Percentiles rank a stretch among this genome's conserved stretches.
phyloP scores from a whole-genome alignment of 2,797 vertebrate species.

The Fistularia tabacaria region DNA sequence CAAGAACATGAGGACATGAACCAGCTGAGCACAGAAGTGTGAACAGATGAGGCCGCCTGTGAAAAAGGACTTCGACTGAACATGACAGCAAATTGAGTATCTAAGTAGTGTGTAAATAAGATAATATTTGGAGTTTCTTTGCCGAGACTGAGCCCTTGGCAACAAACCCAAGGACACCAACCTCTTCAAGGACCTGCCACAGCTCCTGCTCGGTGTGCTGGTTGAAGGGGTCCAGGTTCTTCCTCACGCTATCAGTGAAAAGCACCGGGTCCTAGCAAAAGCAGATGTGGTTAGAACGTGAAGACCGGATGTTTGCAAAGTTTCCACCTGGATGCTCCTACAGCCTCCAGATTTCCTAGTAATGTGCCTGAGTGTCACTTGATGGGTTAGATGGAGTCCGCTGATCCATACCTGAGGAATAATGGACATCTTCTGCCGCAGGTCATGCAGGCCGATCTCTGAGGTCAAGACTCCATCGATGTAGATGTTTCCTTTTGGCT shows the following conservation, averaged over 20 bases:
- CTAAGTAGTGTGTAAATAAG: too few species aligned
- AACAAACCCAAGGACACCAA: constrained; percentile 60
- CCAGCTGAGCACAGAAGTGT: too few species aligned
- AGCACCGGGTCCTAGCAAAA: constrained; percentile 83
- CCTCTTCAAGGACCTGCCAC: constrained; percentile 87
- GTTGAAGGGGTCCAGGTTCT: constrained; percentile 88
- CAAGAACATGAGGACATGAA: constrained; percentile 3
- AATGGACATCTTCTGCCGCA: constrained; percentile 88
- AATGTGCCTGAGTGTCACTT: too few species aligned
- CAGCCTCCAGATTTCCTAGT: too few species aligned
- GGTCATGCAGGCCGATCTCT: constrained; percentile 84
- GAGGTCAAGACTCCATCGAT: constrained; percentile 83
- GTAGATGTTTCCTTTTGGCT: constrained; percentile 84
- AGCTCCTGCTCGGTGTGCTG: constrained; percentile 84
- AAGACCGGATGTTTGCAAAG: not conserved
- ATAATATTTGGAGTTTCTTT: too few species aligned
- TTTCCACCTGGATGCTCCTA: too few species aligned
- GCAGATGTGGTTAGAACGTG: too few species aligned
- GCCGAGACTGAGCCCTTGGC: too few species aligned
- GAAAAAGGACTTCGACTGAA: too few species aligned
- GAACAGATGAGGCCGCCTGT: too few species aligned
- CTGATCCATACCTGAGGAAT: constrained; percentile 81
- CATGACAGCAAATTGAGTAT: too few species aligned
- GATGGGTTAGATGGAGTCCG: too few species aligned
- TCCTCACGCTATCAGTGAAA: constrained; percentile 88